These are phyloP conservation scores for Romanomermis culicivorax DNA, from an alignment of 2,888 invertebrate genomes.

Conservation along the genomic window DNA sequence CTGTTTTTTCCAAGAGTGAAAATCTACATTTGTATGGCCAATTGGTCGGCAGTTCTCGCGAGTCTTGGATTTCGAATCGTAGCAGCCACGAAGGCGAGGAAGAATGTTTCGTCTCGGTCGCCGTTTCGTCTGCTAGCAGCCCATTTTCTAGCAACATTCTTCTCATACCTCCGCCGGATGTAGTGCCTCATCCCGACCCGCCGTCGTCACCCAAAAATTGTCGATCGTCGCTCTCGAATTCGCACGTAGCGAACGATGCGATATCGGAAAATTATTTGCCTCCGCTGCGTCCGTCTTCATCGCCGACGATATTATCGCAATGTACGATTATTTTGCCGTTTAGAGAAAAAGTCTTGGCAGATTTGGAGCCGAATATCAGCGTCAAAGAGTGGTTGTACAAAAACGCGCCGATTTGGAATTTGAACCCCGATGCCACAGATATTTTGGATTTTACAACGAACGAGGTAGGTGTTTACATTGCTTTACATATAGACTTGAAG, in stretches of 20 bases:
- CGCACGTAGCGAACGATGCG: not conserved
- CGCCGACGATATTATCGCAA: too few species aligned
- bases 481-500: too few species aligned
- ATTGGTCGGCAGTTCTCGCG: too few species aligned
- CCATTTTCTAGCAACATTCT: too few species aligned
- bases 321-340: not conserved
- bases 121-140: too few species aligned
- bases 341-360: not conserved
- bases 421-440: conserved; percentile 5
- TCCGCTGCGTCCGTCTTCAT: not conserved
- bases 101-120: too few species aligned
- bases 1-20: too few species aligned
- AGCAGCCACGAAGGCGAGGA: too few species aligned
- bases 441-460: conserved; percentile 8
- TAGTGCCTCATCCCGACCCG: conserved; percentile 4
- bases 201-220: not conserved
- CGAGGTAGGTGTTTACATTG: too few species aligned
- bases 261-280: not conserved
- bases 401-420: not conserved
- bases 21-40: too few species aligned
- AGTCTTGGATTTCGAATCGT: too few species aligned
- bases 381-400: conserved; percentile 6
- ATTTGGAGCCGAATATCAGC: not conserved
- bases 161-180: not conserved
- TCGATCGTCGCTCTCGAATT: too few species aligned